Base-by-base conservation (phyloP, 2,113 vertebrate species). In the Dromiciops gliroides region DNA sequence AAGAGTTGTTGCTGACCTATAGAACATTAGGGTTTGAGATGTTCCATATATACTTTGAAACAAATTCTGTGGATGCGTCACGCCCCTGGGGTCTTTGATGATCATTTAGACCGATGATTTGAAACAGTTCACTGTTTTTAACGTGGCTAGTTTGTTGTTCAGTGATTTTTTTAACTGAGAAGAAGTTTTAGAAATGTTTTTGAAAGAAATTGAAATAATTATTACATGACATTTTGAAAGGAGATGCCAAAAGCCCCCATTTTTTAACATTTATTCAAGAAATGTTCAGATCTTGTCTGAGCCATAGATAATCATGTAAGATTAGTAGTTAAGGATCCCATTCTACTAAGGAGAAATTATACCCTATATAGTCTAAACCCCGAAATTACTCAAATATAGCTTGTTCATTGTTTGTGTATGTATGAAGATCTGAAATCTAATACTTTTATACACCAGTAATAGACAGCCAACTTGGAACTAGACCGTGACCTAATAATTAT, bases 231-330 rank as follows among this genome's bases (percentile, higher is more conserved):
- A 94, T 3, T 92, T 95, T 90, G 50, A 93, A 49, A 56, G 93
- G 93, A 75, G 12, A 91, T 91, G 67, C 24, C 89, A 92, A 97
- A 95, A 83, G 92, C 92, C 94, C 94, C 10, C 60, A 10, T 94
- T 94, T 95, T 83, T 83, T 50, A 93, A 93, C 95, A 89, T 95
- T 95, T 0, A 93, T 89, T 96, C 95, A 50, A 92, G 0, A 94
- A 94, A 51, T 95, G 56, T 91, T 95, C 95, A 96, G 37, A 96
- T 97, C 96, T 96, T 93, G 94, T 95, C 92, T 96, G 89, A 94
- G 49, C 91, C 95, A 96, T 56, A 94, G 50, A 53, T 92, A 91
- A 90, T 56, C 51, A 90, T 94, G 14, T 93, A 91, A 96, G n/a
- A 94, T 93, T 95, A 96, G 90, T 96, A 95, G 83, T 94, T 94